Conservation (phyloP, 2,888 invertebrate genomes). For the Philhelius pedissequus region DNA sequence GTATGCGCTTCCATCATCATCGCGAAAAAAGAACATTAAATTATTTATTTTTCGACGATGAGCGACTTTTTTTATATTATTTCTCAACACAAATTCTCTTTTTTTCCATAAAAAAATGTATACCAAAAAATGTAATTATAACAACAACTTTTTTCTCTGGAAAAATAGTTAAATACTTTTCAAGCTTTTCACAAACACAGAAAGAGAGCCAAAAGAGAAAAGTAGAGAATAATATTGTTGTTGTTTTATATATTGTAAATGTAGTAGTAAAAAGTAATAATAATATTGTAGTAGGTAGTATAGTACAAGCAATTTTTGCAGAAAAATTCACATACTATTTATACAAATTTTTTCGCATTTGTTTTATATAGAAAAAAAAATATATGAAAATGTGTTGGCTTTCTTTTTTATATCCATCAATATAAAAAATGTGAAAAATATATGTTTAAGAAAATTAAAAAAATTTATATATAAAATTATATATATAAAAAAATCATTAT, state of each 20-base stretch:
- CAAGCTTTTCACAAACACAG: conserved; percentile 22
- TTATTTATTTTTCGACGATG: conserved; percentile 30
- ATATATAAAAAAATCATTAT: conserved; percentile 52
- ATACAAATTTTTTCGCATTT: conserved; percentile 12
- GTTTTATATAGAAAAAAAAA: conserved; percentile 22
- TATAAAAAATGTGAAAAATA: conserved; percentile 52
- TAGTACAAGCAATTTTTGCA: conserved; percentile 47
- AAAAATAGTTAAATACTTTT: conserved; percentile 17
- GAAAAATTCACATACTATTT: conserved; percentile 28
- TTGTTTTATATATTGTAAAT: conserved; percentile 13
- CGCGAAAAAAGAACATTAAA: conserved; percentile 47
- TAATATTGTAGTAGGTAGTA: conserved; percentile 23
- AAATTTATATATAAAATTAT: conserved; percentile 49
- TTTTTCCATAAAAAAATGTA: background rate
- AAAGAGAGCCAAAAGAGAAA: conserved; percentile 5
- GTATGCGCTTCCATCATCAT: too few relatives aligned
- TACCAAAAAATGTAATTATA: conserved; percentile 8
- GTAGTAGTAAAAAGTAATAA: conserved; percentile 15
- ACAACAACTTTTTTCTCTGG: conserved; percentile 29
- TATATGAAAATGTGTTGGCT: conserved; percentile 57
- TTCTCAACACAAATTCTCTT: conserved; percentile 56
- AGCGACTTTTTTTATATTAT: conserved; percentile 31
- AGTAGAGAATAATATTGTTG: conserved; percentile 30
- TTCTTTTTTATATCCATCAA: conserved; percentile 57
- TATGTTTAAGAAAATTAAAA: conserved; percentile 29